Evolutionary conservation across 2,888 invertebrate species (phyloP).

Genomic region (Ophion slaviceki): DNA sequence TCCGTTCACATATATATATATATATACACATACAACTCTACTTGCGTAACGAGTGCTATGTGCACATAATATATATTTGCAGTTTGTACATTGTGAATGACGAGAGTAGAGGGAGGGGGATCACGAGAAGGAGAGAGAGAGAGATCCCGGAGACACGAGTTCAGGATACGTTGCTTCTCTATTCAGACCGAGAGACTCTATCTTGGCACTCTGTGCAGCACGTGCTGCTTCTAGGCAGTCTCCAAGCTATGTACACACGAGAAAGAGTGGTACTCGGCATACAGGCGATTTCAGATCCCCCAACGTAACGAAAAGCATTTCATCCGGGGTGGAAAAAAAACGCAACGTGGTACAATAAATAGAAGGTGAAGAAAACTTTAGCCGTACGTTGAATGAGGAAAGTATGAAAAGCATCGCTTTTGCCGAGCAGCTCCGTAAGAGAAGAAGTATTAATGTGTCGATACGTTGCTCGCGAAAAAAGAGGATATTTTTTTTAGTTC

Average conservation of each 20-base stretch:
- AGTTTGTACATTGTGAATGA: conserved; percentile 59
- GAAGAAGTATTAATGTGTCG: too few relatives aligned
- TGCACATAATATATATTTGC: conserved; percentile 35
- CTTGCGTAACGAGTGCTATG: conserved; percentile 33
- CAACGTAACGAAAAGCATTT: neutral
- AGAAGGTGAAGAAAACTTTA: neutral
- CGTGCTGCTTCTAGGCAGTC: conserved; percentile 51
- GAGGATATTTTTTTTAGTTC: too few relatives aligned
- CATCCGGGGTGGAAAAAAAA: neutral
- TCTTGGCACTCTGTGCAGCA: conserved; percentile 46
- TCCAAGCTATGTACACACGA: conserved; percentile 23
- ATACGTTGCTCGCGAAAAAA: too few relatives aligned
- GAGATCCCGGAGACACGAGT: conserved; percentile 44
- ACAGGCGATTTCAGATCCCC: conserved; percentile 7
- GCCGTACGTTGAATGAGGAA: too few relatives aligned
- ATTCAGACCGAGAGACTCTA: conserved; percentile 46
- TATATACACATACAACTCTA: conserved; percentile 26
- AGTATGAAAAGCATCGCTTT: too few relatives aligned
- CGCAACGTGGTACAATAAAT: neutral
- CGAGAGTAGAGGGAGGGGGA: conserved; percentile 46
- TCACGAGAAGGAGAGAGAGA: conserved; percentile 11
- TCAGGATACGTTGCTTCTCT: conserved; percentile 52
- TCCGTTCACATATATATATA: neutral
- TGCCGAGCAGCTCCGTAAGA: too few relatives aligned
- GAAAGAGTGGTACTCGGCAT: conserved; percentile 3